Evolutionary conservation across 2,797 vertebrate species (phyloP), one percentile per base, ranked within the genome.

Genomic region (Nannoperca australis): DNA sequence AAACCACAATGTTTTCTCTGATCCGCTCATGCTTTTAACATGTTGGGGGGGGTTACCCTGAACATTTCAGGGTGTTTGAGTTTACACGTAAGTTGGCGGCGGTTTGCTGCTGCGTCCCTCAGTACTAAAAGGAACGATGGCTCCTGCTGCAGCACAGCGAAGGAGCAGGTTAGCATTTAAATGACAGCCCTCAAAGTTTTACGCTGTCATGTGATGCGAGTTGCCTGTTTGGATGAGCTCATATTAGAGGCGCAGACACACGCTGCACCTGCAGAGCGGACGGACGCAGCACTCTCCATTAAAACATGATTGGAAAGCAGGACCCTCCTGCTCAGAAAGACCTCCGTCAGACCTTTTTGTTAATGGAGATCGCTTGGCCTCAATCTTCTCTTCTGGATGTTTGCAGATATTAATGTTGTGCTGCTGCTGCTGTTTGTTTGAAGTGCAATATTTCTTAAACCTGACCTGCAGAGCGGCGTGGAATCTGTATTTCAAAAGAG

Each of bases 251-350:
- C 72, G 64, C 53, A 68, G 45, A 68, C 36, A 68, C 36, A 70
- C n/a, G 55, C 69, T 83, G 56, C 65, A 70, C 67, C 85, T 82
- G 83, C 76, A 61, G 80, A 74, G 55, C 17, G 30, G 51, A 78
- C 61, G 2, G 56, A 73, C 2, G 24, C 73, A 75, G 32, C 58
- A 34, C 24, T 74, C 73, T 73, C 70, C 69, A 77, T 85, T 88
- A 86, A 82, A 83, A 71, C 54, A 32, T 85, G 76, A 88, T 89
- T 89, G 81, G 69, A 81, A 84, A 82, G 71, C 50, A 30, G 67
- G 77, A 83, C 73, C 2, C 65, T 70, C 34, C 15, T 27, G 47
- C 42, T 72, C 62, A 58, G 15, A 36, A 42, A 62, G 58, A 75
- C 62, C 71, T 75, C 54, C 12, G 45, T 77, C 65, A 71, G 60